Evolutionary conservation across 2,113 vertebrate genomes (phyloP), one percentile per base, ranked within the genome.

Genomic region (Paraplagusia blochii): DNA sequence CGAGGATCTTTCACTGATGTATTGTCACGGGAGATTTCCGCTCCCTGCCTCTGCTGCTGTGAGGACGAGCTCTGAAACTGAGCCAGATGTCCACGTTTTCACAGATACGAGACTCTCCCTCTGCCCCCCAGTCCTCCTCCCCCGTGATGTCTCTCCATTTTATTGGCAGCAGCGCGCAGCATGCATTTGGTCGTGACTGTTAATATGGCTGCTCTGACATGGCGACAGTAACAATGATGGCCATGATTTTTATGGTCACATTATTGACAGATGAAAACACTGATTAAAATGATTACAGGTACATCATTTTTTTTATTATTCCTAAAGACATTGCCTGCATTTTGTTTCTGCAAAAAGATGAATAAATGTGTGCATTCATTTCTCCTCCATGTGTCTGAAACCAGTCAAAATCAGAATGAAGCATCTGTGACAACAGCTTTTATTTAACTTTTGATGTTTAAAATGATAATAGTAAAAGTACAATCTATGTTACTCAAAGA

Each of bases 41-140:
- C 59, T 45, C 57, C 47, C 53, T 46, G 9, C 11, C 76, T 64
- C 69, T 40, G 58, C 66, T 69, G 65, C 58, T 0, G 36, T 8
- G 61, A 72, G 61, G 68, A 66, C 46, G 16, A 14, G 64, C 69
- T 79, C 68, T 83, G 78, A 85, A 79, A 77, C 66, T 1, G 1
- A 73, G 76, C 76, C 88, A 90, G 87, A 87, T 88, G 86, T 84
- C 85, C 63, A 7, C 53, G 68, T 80, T 71, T 61, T 74, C 67
- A 33, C 62, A 57, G 63, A 75, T 54, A 54, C 64, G 8, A 39
- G 17, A 48, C 53, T 71, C 72, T 29, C 54, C 45, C 8, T 14
- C 42, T n/a, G 13, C 42, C 42, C 7, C 40, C 42, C 7, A 13
- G 13, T n/a, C 42, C 14, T 14, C 42, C 42, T 14, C 40, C 9